Evolutionary conservation across 1,140 invertebrate species (phyloP).

Genomic region (Dysdera silvatica): DNA sequence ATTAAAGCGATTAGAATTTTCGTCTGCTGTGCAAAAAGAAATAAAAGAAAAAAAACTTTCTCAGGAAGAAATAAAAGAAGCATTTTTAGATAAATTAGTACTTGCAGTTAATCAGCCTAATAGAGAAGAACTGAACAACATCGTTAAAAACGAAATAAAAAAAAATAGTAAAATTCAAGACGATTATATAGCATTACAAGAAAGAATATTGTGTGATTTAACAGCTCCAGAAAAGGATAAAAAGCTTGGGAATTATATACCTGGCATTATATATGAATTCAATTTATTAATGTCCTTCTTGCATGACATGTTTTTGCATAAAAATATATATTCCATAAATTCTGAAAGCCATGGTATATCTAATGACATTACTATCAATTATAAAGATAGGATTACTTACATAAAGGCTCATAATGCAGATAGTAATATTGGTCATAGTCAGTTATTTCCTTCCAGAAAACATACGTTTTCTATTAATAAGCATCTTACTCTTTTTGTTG

Average conservation of each 20-base stretch:
- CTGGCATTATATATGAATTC: slow-evolving; percentile 6
- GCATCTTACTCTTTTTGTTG: slow-evolving; percentile 12
- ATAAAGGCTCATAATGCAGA: slow-evolving; percentile 4
- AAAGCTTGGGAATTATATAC: background rate
- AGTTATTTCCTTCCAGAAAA: slow-evolving; percentile 1
- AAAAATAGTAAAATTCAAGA: slow-evolving; percentile 3
- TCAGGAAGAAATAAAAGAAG: slow-evolving; percentile 4
- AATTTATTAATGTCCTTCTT: slow-evolving; percentile 15
- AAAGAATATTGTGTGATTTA: slow-evolving; percentile 1
- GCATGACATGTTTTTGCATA: slow-evolving; percentile 7
- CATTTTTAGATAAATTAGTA: slow-evolving; percentile 16
- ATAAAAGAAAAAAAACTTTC: background rate
- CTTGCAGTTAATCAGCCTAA: slow-evolving; percentile 16
- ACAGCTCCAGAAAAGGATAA: background rate
- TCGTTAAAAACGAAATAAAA: slow-evolving; percentile 12
- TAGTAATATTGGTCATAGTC: slow-evolving; percentile 10
- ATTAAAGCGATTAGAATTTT: slow-evolving; percentile 3
- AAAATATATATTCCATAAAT: slow-evolving; percentile 15
- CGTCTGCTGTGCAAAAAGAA: slow-evolving; percentile 6
- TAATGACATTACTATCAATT: slow-evolving; percentile 2
- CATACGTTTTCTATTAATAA: slow-evolving; percentile 13
- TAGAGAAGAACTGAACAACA: slow-evolving; percentile 15
- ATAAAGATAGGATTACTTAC: slow-evolving; percentile 8
- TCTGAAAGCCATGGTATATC: slow-evolving; percentile 3
- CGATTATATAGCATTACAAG: slow-evolving; percentile 2